A percentile compares a stretch with the other conserved stretches of the same genome.
These are phyloP conservation scores for Vidua chalybeata DNA, from an alignment of 2,113 vertebrate genomes.

Conservation along the genomic window DNA sequence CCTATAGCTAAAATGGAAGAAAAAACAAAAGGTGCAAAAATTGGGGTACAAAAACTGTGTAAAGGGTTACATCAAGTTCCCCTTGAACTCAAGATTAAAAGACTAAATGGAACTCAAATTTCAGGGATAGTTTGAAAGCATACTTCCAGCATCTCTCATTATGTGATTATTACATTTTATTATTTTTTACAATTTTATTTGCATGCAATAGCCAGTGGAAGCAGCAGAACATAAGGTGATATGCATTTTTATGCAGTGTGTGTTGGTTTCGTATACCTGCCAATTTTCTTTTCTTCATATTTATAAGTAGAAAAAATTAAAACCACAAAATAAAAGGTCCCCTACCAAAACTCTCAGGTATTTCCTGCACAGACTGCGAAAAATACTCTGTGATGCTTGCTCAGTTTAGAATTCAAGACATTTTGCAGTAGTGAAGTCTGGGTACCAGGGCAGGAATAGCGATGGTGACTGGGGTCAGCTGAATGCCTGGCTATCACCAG, in stretches of 20 bases:
- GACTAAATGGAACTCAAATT: not conserved
- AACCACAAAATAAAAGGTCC: accelerated
- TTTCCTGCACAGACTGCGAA: not conserved
- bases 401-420: not conserved
- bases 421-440: not conserved
- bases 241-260: not conserved
- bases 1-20: not conserved
- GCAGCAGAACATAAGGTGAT: not conserved
- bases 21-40: not conserved
- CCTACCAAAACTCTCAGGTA: not conserved
- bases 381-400: not conserved
- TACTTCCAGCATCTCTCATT: not conserved
- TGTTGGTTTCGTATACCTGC: not conserved
- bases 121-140: not conserved
- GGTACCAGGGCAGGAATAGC: accelerated
- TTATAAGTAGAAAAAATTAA: not conserved
- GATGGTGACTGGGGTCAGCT: not conserved
- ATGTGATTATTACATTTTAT: not conserved
- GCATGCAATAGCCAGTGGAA: not conserved
- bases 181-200: not conserved
- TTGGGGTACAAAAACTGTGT: not conserved
- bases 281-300: not conserved
- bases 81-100: not conserved
- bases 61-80: not conserved
- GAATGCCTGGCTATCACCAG: not conserved